Evolutionary conservation across 1,140 invertebrate species (phyloP), one percentile per base, ranked within the genome.

Genomic region (Atta cephalotes): DNA sequence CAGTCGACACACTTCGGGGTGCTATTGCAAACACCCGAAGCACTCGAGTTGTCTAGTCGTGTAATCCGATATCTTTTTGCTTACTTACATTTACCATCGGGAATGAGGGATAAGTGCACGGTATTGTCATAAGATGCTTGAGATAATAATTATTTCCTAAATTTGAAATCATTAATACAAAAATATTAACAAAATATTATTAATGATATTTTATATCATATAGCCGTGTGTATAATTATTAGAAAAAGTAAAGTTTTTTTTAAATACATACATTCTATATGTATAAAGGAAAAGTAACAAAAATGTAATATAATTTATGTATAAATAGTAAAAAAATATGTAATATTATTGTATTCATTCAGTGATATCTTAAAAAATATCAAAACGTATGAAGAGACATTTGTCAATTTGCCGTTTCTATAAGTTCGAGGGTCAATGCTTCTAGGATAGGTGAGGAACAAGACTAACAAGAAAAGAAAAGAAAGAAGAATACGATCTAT

Each of bases 51-150:
- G 62, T 56, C 60, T 85, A 79, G 76, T 79, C 82, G 62, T 65
- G 60, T 85, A 85, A 85, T 85, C 82, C 82, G 71, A 78, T 85
- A 79, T 78, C 74, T 79, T 79, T 85, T 84, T 82, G 56, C 68
- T 82, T 84, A 76, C 80, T 84, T 84, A 84, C 39, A 35, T 76
- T 49, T 39, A n/a, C 58, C 28, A 72, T 60, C 18, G 60, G 16
- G 16, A 79, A 39, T 79, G 74, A 25, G 14, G 49, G 49, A 31
- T 76, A 65, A 78, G 49, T 78, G 51, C 60, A 56, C 7, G n/a
- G 16, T 78, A 45, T 65, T n/a, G 16, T 35, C 51, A 65, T 12
- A n/a, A 53, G 39, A 58, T 60, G 49, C n/a, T 45, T 25, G 14
- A 78, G n/a, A 45, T 53, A 84, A 84, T 62, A 51, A 62, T 25